Evolutionary conservation across 1,140 invertebrate genomes (phyloP), one percentile per base, ranked within the genome.

Genomic region (Drosophila lini): DNA sequence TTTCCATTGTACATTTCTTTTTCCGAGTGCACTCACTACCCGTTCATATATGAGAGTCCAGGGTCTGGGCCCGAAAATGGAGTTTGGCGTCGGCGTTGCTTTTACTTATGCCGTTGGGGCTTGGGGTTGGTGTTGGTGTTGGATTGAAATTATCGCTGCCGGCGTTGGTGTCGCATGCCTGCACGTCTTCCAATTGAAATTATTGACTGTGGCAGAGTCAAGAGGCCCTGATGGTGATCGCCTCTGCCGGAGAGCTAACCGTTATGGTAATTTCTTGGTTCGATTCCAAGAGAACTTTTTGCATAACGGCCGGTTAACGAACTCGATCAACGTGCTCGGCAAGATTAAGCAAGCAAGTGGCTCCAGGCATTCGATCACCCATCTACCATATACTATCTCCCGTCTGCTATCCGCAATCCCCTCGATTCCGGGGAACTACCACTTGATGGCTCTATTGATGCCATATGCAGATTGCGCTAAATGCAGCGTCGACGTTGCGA

Each of bases 211-310:
- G 34, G 34, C 40, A 22, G 65, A 36, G 52, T 38, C 52, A n/a
- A 38, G 50, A 71, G 71, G 31, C 68, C 15, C 53, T 22, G 62
- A 47, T 28, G 48, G 6, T 13, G 58, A 59, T 80, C 36, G 19
- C 22, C 34, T 22, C 50, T 15, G 31, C 62, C 65, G 19, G 61
- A 67, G 63, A 57, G 67, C 65, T 86, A 86, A 86, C 83, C 65
- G 83, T 86, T 86, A 86, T 86, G 83, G 82, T 88, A 83, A 86
- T 86, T 88, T 88, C 83, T 86, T 83, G 70, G 75, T 88, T 83
- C 73, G 68, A 83, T 80, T 88, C 83, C 68, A 86, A 82, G 70
- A 86, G 83, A 86, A 86, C 83, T 67, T 58, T 60, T 68, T 88
- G 80, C 83, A 69, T 88, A 88, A 88, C 83, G 80, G 83, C 74